These are phyloP conservation scores for Palythoa caribaeorum DNA, from an alignment of 92 coral and sea anemone species.

Conservation along the genomic window DNA sequence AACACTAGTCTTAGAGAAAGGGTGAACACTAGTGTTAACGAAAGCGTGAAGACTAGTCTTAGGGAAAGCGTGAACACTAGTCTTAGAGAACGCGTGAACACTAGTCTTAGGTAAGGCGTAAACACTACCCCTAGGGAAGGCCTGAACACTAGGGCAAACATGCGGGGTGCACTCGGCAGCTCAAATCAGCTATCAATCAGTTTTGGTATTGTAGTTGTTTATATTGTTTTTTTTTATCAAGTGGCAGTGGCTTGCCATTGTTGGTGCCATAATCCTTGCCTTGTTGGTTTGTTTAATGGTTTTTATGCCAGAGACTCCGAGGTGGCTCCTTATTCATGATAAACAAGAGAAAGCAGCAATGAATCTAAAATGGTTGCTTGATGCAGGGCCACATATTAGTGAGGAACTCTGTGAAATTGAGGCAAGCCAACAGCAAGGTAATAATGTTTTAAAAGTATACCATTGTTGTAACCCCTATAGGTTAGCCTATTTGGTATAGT, in stretches of 20 bases:
- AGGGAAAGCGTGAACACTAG: too few relatives aligned
- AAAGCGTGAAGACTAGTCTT: too few relatives aligned
- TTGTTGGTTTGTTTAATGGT: conserved; percentile 69
- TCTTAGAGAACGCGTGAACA: too few relatives aligned
- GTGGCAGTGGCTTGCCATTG: conserved; percentile 81
- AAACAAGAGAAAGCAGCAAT: conserved; percentile 66
- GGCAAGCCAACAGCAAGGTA: conserved; percentile 59
- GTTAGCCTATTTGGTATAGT: too few relatives aligned
- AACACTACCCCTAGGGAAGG: too few relatives aligned
- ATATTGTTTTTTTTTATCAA: conserved; percentile 38
- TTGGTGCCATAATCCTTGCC: conserved; percentile 73
- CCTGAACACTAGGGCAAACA: conserved; percentile 55
- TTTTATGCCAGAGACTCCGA: conserved; percentile 86
- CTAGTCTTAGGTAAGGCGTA: too few relatives aligned
- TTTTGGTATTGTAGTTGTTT: conserved; percentile 69
- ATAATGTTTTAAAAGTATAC: background rate
- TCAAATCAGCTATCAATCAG: conserved; percentile 80
- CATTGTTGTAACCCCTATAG: too few relatives aligned
- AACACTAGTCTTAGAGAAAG: too few relatives aligned
- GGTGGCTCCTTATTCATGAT: conserved; percentile 81
- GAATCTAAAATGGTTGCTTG: conserved; percentile 79
- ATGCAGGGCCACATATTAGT: conserved; percentile 62
- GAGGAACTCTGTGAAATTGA: conserved; percentile 81
- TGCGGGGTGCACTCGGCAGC: conserved; percentile 85
- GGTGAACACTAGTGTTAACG: too few relatives aligned